Evolutionary conservation across 2,888 invertebrate species (phyloP), one percentile per base, ranked within the genome.

Genomic region (Aphidoletes aphidimyza): DNA sequence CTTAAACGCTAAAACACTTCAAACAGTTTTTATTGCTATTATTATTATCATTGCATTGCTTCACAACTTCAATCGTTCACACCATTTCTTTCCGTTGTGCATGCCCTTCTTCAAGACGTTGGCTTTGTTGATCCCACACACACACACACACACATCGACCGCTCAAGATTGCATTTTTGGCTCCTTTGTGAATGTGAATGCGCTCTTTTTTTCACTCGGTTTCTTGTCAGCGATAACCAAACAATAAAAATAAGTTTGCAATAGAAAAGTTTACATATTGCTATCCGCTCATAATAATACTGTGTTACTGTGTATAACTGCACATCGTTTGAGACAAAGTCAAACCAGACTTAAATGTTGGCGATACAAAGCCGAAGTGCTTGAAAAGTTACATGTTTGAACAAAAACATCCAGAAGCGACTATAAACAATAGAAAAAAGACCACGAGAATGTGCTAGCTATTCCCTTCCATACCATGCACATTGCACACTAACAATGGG

Each of bases 131-230:
- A 30, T 30, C 30, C 30, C 22, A 5, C 30, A 9, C 2, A 69
- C 69, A n/a, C n/a, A n/a, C n/a, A n/a, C n/a, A n/a, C n/a, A n/a
- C 69, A 26, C 54, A 69, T 69, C 69, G 69, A 69, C 30, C n/a
- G 69, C 69, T 14, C n/a, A 69, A 69, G n/a, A 69, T 69, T 69
- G 69, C 69, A 69, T 69, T 69, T 69, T 69, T 69, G 26, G 54
- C 26, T 34, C n/a, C 69, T 30, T 69, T 34, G 30, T 14, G 34
- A 30, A 30, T 30, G 9, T 14, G 30, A 3, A 26, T 19, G 19
- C 19, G 17, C 8, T 8, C 11, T 39, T 39, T 11, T 47, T 47
- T 47, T 47, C 19, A 17, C 9, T 47, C 47, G 8, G 11, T 47
- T 19, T 47, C 34, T 69, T 30, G 30, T 34, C 30, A 14, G 69